These are phyloP conservation scores for Coryphaenoides rupestris DNA, from an alignment of 2,113 vertebrate species.

Conservation along the genomic window DNA sequence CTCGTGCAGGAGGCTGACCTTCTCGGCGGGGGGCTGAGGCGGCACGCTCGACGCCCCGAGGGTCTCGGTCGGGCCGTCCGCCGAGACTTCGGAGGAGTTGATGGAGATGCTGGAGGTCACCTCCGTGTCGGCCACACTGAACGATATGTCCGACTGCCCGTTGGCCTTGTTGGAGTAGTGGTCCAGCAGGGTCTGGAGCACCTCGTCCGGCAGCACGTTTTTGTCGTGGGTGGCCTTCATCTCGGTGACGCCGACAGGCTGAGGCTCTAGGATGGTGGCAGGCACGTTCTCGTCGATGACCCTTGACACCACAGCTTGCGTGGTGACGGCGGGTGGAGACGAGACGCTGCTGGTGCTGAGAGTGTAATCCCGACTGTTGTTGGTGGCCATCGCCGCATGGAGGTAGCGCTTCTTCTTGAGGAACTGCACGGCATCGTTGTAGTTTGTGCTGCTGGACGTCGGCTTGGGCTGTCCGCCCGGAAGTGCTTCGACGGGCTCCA, in stretches of 20 bases:
- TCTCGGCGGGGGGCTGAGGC: constrained; percentile 83
- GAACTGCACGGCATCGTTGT: constrained; percentile 99
- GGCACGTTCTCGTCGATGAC: constrained; percentile 89
- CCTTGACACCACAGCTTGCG: constrained; percentile 86
- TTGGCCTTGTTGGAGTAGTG: constrained; percentile 97
- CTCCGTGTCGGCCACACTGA: constrained; percentile 92
- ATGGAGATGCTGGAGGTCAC: constrained; percentile 98
- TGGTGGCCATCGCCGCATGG: constrained; percentile 80
- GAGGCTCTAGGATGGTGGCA: constrained; percentile 86
- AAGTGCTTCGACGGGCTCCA: constrained; percentile 86
- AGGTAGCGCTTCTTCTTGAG: constrained; percentile 97
- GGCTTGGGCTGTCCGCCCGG: constrained; percentile 89
- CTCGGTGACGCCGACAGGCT: constrained; percentile 81
- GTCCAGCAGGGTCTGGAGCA: constrained; percentile 93
- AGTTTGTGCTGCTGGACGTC: constrained; percentile 90
- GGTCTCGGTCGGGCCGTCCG: constrained; percentile 81
- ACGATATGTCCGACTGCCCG: constrained; percentile 92
- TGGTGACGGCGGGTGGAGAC: constrained; percentile 85
- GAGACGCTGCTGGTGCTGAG: constrained; percentile 88
- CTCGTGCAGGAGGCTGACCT: constrained; percentile 96
- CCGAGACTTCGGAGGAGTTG: constrained; percentile 89
- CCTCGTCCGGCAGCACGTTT: constrained; percentile 94
- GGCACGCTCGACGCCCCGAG: constrained; percentile 76
- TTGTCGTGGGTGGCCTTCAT: constrained; percentile 92
- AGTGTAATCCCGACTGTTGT: constrained; percentile 83